Conservation (phyloP, 2,888 invertebrate genomes). For the Apotomis turbidana region DNA sequence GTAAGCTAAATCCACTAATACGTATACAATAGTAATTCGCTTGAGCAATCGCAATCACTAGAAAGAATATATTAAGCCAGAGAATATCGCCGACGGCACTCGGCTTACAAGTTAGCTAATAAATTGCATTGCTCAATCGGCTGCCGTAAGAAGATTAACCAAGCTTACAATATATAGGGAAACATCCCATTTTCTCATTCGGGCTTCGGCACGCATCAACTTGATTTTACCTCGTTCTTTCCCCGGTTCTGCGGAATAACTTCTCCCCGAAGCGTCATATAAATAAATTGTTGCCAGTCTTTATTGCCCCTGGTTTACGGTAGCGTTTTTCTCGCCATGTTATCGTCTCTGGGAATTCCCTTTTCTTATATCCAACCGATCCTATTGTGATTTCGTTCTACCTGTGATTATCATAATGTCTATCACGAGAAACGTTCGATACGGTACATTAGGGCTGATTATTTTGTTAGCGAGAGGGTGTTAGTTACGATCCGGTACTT, state of each 20-base stretch:
- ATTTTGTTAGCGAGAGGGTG: constrained; percentile 41
- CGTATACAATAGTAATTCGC: too few species aligned
- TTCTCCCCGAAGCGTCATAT: constrained; percentile 82
- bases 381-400: constrained; percentile 73
- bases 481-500: constrained; percentile 28
- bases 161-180: constrained; percentile 62
- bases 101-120: constrained; percentile 41
- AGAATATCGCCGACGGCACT: constrained; percentile 9
- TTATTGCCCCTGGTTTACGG: constrained; percentile 78
- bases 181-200: constrained; percentile 69
- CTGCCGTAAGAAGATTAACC: constrained; percentile 57
- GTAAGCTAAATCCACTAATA: neutral
- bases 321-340: constrained; percentile 74
- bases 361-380: constrained; percentile 67
- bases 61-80: neutral
- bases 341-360: constrained; percentile 74
- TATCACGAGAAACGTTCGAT: constrained; percentile 56
- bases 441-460: constrained; percentile 55
- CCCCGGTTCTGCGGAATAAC: constrained; percentile 72
- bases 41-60: neutral
- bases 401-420: constrained; percentile 74
- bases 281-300: constrained; percentile 83
- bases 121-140: constrained; percentile 52
- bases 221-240: constrained; percentile 77
- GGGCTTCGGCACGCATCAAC: constrained; percentile 72